Percentiles rank a stretch among this genome's conserved stretches.
Conservation (phyloP, 1,140 invertebrate genomes). For the Cheumatopsyche charites region DNA sequence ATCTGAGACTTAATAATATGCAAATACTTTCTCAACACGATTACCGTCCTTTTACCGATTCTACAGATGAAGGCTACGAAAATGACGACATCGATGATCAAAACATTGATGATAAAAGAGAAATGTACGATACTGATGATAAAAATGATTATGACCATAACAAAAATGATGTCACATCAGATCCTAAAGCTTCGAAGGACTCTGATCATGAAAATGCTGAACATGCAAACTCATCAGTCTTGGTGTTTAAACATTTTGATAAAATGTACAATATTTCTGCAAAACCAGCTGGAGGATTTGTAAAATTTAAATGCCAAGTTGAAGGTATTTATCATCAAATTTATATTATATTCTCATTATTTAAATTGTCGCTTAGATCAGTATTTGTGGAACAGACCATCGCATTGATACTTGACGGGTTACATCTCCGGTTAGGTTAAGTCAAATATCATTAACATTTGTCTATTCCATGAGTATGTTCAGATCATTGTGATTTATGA, state of each 20-base stretch:
- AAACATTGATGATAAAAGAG: too few species aligned
- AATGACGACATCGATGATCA: too few species aligned
- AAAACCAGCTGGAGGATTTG: slow-evolving; percentile 58
- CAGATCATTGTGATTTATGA: not conserved
- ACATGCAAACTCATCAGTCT: slow-evolving; percentile 53
- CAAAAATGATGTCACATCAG: slow-evolving; percentile 43
- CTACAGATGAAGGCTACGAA: too few species aligned
- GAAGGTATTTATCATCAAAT: slow-evolving; percentile 58
- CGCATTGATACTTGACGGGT: too few species aligned
- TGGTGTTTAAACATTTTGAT: slow-evolving; percentile 56
- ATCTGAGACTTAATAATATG: too few species aligned
- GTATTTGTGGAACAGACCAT: too few species aligned
- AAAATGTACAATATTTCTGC: slow-evolving; percentile 57
- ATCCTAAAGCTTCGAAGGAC: slow-evolving; percentile 27
- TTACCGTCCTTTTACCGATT: too few species aligned
- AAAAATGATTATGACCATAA: slow-evolving; percentile 55
- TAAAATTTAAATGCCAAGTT: slow-evolving; percentile 57
- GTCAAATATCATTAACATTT: too few species aligned
- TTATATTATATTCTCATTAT: too few species aligned
- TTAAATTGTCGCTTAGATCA: slow-evolving; percentile 2
- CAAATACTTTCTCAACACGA: too few species aligned
- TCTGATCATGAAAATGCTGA: slow-evolving; percentile 54
- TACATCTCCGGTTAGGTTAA: too few species aligned
- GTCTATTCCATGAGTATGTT: too few species aligned
- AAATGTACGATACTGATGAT: slow-evolving; percentile 33